Evolutionary conservation across 1,140 invertebrate species (phyloP).

Genomic region (Mercenaria mercenaria): DNA sequence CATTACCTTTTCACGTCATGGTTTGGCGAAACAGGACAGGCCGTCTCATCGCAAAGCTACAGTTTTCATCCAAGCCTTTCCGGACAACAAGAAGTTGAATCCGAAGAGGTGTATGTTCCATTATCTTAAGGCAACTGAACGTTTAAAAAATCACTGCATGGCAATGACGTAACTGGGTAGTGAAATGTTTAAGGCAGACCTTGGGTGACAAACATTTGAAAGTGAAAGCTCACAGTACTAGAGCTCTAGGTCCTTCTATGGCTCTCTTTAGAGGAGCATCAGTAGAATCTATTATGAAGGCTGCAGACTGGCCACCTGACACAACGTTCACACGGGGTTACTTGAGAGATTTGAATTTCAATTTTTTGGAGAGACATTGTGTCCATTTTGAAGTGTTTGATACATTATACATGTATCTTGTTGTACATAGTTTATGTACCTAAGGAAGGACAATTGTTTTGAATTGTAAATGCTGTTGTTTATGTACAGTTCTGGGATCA

Average conservation of each 20-base stretch:
- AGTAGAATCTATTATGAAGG: no score
- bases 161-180: background rate
- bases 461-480: no score
- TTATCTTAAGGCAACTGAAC: conserved; percentile 60
- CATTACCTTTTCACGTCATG: conserved; percentile 35
- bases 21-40: conserved; percentile 62
- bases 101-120: conserved; percentile 39
- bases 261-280: no score
- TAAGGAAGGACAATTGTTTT: no score
- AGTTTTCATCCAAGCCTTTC: conserved; percentile 56
- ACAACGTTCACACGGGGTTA: no score
- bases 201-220: background rate
- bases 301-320: no score
- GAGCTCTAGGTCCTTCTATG: background rate
- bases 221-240: background rate
- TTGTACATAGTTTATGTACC: no score
- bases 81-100: conserved; percentile 49
- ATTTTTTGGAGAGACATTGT: no score
- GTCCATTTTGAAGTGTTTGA: no score
- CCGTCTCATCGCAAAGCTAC: conserved; percentile 24
- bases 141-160: conserved; percentile 21
- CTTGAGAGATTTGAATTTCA: no score
- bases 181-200: background rate
- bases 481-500: no score
- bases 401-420: no score